phyloP scores from a whole-genome alignment of 2,888 invertebrate genomes.

The Macaria liturata region DNA sequence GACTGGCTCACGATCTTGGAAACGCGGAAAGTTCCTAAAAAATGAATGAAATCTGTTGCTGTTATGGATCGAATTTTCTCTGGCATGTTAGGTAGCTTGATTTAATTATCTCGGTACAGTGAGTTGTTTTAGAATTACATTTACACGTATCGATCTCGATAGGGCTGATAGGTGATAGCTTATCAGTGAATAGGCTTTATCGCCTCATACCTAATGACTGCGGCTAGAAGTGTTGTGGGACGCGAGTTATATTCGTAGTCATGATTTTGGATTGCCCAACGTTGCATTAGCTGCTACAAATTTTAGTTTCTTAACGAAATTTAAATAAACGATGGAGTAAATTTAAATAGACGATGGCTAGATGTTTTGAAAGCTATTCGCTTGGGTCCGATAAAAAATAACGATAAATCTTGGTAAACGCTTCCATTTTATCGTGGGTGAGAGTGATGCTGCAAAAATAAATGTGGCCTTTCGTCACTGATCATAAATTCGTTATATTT shows the following conservation, averaged over 20 bases:
- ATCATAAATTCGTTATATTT: constrained; percentile 18
- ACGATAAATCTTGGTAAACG: constrained; percentile 23
- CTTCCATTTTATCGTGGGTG: constrained; percentile 22
- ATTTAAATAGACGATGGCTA: constrained; percentile 10
- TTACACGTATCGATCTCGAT: constrained; percentile 62
- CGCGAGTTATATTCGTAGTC: constrained; percentile 28
- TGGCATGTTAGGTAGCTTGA: constrained; percentile 1
- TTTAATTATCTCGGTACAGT: constrained; percentile 21
- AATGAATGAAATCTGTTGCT: no score
- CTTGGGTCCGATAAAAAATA: constrained; percentile 18
- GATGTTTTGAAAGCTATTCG: constrained; percentile 14
- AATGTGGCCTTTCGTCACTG: constrained; percentile 14
- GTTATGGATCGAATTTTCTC: constrained; percentile 13
- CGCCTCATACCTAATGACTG: constrained; percentile 43
- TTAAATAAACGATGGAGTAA: constrained; percentile 3
- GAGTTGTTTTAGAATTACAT: constrained; percentile 40
- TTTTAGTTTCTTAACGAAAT: constrained; percentile 4
- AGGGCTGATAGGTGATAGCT: constrained; percentile 48
- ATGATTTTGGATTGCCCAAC: constrained; percentile 42
- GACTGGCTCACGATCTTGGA: constrained; percentile 1
- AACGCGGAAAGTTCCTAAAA: no score
- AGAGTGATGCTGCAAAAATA: constrained; percentile 22
- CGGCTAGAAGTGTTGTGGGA: constrained; percentile 30
- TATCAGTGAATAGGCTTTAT: constrained; percentile 52
- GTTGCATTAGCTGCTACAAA: constrained; percentile 6